phyloP scores from a whole-genome alignment of 2,113 vertebrate genomes.

The Paradoxurus hermaphroditus region DNA sequence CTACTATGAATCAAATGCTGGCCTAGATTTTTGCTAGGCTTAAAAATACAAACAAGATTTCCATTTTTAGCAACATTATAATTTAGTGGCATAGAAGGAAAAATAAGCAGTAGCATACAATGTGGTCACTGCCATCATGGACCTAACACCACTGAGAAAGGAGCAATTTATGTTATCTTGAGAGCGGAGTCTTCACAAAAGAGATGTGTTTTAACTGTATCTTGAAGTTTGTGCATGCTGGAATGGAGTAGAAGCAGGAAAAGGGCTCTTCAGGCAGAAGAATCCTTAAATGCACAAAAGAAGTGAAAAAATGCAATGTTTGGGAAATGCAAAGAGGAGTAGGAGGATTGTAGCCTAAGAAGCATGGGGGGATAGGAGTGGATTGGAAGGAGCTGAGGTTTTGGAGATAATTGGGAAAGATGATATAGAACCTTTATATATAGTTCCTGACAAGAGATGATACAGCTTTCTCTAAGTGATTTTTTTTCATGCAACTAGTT shows the following conservation, averaged over 20 bases:
- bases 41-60: background rate
- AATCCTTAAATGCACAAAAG: background rate
- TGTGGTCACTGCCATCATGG: background rate
- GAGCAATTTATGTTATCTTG: background rate
- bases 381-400: background rate
- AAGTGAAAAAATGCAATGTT: background rate
- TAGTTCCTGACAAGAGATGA: background rate
- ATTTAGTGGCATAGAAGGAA: background rate
- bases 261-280: background rate
- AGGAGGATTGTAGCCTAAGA: background rate
- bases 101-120: background rate
- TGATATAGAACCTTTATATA: background rate
- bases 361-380: background rate
- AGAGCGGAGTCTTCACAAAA: background rate
- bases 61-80: background rate
- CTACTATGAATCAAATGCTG: background rate
- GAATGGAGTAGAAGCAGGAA: background rate
- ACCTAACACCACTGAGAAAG: background rate
- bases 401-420: background rate
- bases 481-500: background rate
- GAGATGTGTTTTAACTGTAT: background rate
- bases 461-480: background rate
- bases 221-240: background rate
- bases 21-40: background rate
- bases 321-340: background rate